Evolutionary conservation across 1,140 invertebrate species (phyloP).

Genomic region (Eubasilissa regina): DNA sequence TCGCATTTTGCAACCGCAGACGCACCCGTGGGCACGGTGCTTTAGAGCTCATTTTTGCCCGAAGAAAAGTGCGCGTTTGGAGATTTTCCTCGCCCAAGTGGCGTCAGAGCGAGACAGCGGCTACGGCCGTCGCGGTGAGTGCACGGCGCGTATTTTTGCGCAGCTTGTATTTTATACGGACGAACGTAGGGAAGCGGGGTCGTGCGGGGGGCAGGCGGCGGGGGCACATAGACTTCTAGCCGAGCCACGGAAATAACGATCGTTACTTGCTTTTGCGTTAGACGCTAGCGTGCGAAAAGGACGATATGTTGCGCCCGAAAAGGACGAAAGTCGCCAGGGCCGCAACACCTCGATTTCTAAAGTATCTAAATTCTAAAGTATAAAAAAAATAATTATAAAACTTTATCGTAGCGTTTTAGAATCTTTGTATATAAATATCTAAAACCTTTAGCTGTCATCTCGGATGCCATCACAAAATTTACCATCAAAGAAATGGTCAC

Average conservation of each 20-base stretch:
- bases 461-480: no score
- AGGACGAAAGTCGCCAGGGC: conserved; percentile 39
- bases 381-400: no score
- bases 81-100: conserved; percentile 19
- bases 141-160: conserved; percentile 57
- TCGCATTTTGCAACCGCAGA: conserved; percentile 9
- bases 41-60: conserved; percentile 26
- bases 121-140: conserved; percentile 22
- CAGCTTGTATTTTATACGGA: conserved; percentile 57
- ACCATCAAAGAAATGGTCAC: no score
- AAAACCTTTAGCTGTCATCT: no score
- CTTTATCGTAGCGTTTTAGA: no score
- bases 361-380: no score
- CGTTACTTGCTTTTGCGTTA: conserved; percentile 55
- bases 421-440: no score
- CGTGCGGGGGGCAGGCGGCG: conserved; percentile 46
- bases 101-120: conserved; percentile 47
- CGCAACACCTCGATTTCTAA: neutral
- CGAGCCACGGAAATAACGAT: conserved; percentile 58
- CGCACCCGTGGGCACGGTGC: neutral
- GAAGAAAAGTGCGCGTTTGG: conserved; percentile 5
- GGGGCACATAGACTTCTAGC: conserved; percentile 42
- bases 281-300: conserved; percentile 47
- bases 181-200: conserved; percentile 31
- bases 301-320: conserved; percentile 38